Base-by-base conservation (phyloP, 2,797 vertebrate genomes). In the Oceanodroma leucorhoa region DNA sequence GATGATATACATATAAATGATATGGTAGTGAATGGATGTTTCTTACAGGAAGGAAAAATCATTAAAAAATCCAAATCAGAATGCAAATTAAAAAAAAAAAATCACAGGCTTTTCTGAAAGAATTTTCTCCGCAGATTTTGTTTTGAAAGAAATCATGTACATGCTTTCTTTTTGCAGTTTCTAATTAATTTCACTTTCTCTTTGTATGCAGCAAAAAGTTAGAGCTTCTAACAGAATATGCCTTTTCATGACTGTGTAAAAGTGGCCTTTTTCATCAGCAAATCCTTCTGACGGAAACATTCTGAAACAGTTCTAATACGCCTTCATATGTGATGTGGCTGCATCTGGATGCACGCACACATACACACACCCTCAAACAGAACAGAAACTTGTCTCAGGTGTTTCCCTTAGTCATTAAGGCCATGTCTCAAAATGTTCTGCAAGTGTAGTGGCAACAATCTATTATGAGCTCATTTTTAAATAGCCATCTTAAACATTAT, bases 281-380 rank as follows among this genome's bases (percentile, higher is more conserved):
- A 86, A 72, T 29, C 7, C 19, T 65, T 88, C 14, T 57, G 21
- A n/a, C 4, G 54, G 30, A 88, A 92, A 86, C 81, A 30, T 58
- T 75, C 7, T n/a, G 32, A 53, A 83, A 30, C 6, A 3, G 2
- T 48, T 90, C 51, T 65, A 72, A 54, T 65, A 58, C 29, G 18
- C 9, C 3, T 80, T 48, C 54, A 9, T 29, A 50, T 14, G 20
- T 46, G 41, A 46, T 55, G 18, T 0, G 0, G 29, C 30, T 34
- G 41, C 17, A 87, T 14, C 5, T 0, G 3, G 27, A 53, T 45
- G 14, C 4, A 3, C 0, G 0, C 41, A 43, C 5, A 17, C 14
- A 62, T 12, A 23, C 4, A 65, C 9, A 21, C 1, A 13, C 1
- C 17, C 27, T 85, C 29, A 87, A 46, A 83, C 5, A 18, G 46